A percentile compares a stretch with the other conserved stretches of the same genome.
Conservation (phyloP, 2,113 vertebrate species). For the Ciconia stormi region DNA sequence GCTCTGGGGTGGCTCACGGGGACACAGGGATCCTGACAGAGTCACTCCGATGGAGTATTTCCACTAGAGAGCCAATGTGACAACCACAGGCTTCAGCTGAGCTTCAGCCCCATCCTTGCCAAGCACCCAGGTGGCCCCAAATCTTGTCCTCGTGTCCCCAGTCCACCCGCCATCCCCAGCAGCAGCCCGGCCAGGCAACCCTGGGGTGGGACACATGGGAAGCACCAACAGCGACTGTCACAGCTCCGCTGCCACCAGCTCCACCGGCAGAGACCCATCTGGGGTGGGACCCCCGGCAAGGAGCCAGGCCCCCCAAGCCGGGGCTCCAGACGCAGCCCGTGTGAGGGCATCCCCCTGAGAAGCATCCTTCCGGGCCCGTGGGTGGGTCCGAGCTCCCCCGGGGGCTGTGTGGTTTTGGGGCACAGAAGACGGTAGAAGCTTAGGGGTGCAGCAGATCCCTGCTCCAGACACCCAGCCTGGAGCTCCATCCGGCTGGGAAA, state of each 20-base stretch:
- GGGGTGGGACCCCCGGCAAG: background rate
- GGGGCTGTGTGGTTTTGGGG: background rate
- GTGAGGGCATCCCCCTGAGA: background rate
- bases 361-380: background rate
- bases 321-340: background rate
- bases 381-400: background rate
- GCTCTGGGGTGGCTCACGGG: accelerated
- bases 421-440: background rate
- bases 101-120: background rate
- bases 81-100: background rate
- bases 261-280: background rate
- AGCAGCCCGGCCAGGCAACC: background rate
- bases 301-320: background rate
- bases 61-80: background rate
- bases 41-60: background rate
- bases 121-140: background rate
- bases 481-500: background rate
- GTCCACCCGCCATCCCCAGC: background rate
- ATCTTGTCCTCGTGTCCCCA: background rate
- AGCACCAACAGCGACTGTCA: background rate
- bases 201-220: background rate
- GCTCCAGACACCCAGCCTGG: background rate
- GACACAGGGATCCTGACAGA: background rate
- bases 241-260: background rate
- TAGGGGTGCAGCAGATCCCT: background rate